These are phyloP conservation scores for Colostygia pectinataria DNA, from an alignment of 2,888 invertebrate genomes.

Conservation along the genomic window DNA sequence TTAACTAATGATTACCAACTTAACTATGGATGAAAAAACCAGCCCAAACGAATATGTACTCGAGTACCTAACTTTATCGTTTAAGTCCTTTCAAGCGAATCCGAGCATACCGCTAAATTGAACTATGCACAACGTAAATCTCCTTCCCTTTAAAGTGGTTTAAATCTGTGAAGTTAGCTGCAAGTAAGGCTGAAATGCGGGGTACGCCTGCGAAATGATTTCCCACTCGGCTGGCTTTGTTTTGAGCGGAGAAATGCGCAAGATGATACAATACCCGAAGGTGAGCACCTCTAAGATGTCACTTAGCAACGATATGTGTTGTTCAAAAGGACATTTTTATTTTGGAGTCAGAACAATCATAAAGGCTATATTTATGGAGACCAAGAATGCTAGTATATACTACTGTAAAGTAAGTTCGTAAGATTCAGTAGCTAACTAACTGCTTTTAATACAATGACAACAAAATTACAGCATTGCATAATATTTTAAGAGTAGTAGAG, in stretches of 20 bases:
- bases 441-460: no score
- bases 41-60: no score
- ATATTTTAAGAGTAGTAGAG: no score
- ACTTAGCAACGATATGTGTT: slow-evolving; percentile 9
- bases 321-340: not conserved
- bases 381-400: no score
- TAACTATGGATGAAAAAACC: no score
- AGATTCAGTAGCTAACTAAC: no score
- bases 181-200: slow-evolving; percentile 21
- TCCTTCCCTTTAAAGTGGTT: slow-evolving; percentile 5
- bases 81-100: slow-evolving; percentile 1
- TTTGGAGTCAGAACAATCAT: not conserved
- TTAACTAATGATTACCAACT: no score
- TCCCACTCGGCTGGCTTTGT: slow-evolving; percentile 44
- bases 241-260: slow-evolving; percentile 32
- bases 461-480: no score
- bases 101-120: not conserved
- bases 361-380: no score
- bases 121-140: slow-evolving; percentile 5
- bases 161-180: slow-evolving; percentile 11
- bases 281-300: slow-evolving; percentile 5
- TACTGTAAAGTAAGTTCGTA: no score
- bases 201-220: slow-evolving; percentile 38
- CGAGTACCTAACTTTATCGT: not conserved
- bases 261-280: slow-evolving; percentile 14